Conservation (phyloP, 2,888 invertebrate species). For the Yponomeuta plumbellus region DNA sequence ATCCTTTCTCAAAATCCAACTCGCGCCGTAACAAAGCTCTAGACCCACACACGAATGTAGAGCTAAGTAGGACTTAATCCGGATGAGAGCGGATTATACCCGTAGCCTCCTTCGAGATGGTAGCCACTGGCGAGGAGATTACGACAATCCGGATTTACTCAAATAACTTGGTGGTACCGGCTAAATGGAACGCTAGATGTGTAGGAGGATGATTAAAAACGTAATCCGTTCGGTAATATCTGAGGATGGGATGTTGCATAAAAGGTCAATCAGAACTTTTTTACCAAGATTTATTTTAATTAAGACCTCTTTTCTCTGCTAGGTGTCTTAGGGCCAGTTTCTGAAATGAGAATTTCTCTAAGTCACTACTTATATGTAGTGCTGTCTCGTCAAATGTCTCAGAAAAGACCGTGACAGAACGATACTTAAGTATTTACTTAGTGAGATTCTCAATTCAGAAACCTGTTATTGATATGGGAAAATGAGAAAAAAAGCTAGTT, state of each 20-base stretch:
- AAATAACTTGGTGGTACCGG: slow-evolving; percentile 45
- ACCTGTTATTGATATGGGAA: too few relatives aligned
- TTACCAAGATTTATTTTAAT: background rate
- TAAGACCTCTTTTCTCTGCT: too few relatives aligned
- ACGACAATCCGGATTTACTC: slow-evolving; percentile 67
- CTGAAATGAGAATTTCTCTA: too few relatives aligned
- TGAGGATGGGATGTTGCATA: background rate
- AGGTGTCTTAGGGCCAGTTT: too few relatives aligned
- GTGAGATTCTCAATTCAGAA: too few relatives aligned
- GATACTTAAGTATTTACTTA: too few relatives aligned
- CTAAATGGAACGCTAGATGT: slow-evolving; percentile 5
- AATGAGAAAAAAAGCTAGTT: too few relatives aligned
- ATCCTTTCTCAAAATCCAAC: background rate
- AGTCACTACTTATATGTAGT: too few relatives aligned
- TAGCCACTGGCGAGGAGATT: slow-evolving; percentile 67
- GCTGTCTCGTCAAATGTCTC: too few relatives aligned
- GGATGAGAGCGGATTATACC: slow-evolving; percentile 66
- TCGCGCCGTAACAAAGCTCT: slow-evolving; percentile 16
- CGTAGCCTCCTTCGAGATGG: slow-evolving; percentile 66
- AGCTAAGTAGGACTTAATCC: slow-evolving; percentile 46
- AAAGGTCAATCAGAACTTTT: background rate
- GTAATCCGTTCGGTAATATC: background rate
- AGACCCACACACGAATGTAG: slow-evolving; percentile 24
- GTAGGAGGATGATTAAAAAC: slow-evolving; percentile 1
- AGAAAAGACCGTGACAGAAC: too few relatives aligned